Conservation (phyloP, 2,113 vertebrate species). For the Onychostruthus taczanowskii region DNA sequence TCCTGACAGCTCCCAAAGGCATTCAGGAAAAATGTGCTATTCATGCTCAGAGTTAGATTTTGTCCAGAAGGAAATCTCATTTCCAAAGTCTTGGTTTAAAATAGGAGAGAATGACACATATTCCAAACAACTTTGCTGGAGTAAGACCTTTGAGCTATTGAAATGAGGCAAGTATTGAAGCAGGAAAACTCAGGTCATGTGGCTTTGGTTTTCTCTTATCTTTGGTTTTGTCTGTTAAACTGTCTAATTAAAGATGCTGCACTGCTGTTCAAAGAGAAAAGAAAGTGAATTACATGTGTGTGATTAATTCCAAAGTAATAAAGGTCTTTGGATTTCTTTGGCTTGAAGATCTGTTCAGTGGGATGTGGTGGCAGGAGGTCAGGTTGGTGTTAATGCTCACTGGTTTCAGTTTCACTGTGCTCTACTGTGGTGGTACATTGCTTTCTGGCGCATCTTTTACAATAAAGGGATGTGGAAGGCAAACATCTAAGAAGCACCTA, state of each 20-base stretch:
- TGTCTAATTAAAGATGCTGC: not conserved
- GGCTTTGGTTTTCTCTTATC: not conserved
- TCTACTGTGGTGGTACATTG: not conserved
- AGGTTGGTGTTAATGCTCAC: rapidly evolving
- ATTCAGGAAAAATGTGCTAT: not conserved
- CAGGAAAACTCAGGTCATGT: not conserved
- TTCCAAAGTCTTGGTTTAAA: not conserved
- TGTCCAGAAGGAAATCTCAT: not conserved
- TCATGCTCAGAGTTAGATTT: not conserved
- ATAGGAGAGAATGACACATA: not conserved
- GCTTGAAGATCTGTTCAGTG: not conserved
- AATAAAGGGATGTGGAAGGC: not conserved
- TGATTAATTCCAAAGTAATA: not conserved
- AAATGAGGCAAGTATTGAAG: not conserved
- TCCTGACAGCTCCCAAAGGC: not conserved
- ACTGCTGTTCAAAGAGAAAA: not conserved
- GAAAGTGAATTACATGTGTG: not conserved
- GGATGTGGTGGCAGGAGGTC: not conserved
- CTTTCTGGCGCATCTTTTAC: not conserved
- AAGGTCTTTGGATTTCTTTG: not conserved
- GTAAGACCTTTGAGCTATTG: not conserved
- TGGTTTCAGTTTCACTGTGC: not conserved
- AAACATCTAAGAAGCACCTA: not conserved
- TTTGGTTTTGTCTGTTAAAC: not conserved
- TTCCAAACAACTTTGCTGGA: not conserved